Base-by-base conservation (phyloP, 2,888 invertebrate species). In the Gortyna flavago region DNA sequence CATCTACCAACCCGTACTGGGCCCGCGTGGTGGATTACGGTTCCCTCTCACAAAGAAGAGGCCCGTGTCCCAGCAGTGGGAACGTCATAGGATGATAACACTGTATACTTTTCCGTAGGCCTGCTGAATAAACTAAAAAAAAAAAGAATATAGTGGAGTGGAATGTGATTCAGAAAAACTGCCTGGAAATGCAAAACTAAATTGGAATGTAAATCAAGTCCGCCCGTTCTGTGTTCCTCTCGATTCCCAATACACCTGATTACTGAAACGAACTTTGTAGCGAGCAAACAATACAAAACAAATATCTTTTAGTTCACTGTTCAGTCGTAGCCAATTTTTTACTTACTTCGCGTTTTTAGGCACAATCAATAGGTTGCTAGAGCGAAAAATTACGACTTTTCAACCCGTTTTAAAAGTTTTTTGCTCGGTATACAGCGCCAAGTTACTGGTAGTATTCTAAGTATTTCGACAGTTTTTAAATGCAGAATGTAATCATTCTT, bases 151-250 rank as follows among this genome's bases (percentile, higher is more conserved):
- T 88, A 85, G 86, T 86, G 82, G 85, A 72, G 86, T 89, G 89
- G 88, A 90, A 91, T 90, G 90, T 86, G 87, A 86, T 88, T 87
- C 85, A 87, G 89, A 89, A 92, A 94, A 94, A 94, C 92, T 91
- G 92, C 87, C 88, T 89, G 89, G 86, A 89, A 93, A 94, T 94
- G 93, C 92, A 92, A 92, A 94, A 93, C 93, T 92, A 93, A 94
- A 95, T 94, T 94, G 94, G 92, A 93, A 94, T 95, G 94, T 95
- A 95, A 94, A 95, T 95, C 94, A 93, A 93, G 91, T 89, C 94
- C 94, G 93, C 95, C 95, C 92, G 92, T 93, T 94, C 89, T 88
- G 85, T 93, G 94, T 94, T 92, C 86, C 89, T 85, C 90, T 89
- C 91, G 89, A 92, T 91, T 92, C 90, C 90, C 92, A 90, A 94